These are phyloP conservation scores for Jaculus jaculus DNA, from an alignment of 2,113 vertebrate species.

Conservation along the genomic window DNA sequence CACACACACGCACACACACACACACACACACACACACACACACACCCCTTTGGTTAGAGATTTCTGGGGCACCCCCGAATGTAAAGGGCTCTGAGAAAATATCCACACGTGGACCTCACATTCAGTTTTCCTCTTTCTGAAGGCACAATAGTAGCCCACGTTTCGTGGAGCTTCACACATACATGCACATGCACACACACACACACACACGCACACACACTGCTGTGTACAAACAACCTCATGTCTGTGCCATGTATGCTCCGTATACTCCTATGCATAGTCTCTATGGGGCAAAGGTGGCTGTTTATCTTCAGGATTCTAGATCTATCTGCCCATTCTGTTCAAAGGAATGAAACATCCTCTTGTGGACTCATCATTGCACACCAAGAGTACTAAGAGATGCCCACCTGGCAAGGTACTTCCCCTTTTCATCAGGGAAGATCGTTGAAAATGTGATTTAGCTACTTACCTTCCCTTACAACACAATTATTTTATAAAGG, in stretches of 20 bases:
- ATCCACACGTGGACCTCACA: background rate
- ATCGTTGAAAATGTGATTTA: background rate
- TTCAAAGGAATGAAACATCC: background rate
- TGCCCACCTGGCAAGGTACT: background rate
- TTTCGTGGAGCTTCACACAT: background rate
- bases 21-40: background rate
- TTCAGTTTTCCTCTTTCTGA: background rate
- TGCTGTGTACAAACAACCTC: background rate
- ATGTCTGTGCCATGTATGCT: accelerated
- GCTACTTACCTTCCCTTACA: background rate
- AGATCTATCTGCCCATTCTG: background rate
- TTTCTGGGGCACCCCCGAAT: background rate
- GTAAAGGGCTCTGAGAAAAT: background rate
- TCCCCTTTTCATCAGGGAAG: background rate
- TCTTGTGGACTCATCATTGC: background rate
- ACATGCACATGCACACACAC: no score
- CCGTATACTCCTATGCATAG: background rate
- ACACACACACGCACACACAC: background rate
- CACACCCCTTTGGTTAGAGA: background rate
- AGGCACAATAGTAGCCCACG: background rate
- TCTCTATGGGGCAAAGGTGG: accelerated
- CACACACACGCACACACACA: background rate
- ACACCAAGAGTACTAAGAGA: no score
- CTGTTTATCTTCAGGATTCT: background rate
- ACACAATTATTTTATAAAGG: background rate